These are phyloP conservation scores for Menura novaehollandiae DNA, from an alignment of 2,113 vertebrate species.

Conservation along the genomic window DNA sequence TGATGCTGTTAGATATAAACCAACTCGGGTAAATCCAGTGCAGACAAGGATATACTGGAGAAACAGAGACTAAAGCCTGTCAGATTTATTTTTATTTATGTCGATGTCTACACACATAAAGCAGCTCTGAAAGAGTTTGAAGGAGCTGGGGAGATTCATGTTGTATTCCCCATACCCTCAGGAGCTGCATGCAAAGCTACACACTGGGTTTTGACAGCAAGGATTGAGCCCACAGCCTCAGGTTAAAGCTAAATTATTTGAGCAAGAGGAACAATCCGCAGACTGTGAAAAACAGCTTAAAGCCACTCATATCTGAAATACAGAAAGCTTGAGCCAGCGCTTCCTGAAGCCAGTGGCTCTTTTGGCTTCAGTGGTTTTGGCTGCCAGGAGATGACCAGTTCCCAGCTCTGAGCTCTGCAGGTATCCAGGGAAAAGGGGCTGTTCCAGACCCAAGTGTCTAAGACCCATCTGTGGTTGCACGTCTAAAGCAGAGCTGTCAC, in stretches of 20 bases:
- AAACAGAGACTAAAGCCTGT: conserved; percentile 11
- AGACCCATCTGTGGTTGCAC: accelerated
- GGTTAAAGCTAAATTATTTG: conserved; percentile 61
- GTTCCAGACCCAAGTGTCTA: background rate
- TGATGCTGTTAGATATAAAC: background rate
- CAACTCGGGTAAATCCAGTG: background rate
- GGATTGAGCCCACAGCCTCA: conserved; percentile 54
- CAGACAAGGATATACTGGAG: background rate
- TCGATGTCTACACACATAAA: background rate
- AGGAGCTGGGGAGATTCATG: conserved; percentile 12
- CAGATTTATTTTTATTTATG: conserved; percentile 55
- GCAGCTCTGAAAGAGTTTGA: conserved; percentile 33
- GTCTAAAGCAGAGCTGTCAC: background rate
- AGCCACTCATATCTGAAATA: background rate
- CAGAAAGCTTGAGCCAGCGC: background rate
- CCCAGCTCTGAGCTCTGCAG: background rate
- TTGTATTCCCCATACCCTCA: background rate
- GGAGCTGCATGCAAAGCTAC: conserved; percentile 33
- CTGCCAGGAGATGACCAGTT: background rate
- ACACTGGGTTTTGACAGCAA: conserved; percentile 30
- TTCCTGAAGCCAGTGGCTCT: background rate
- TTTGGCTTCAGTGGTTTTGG: background rate
- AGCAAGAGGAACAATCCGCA: conserved; percentile 28
- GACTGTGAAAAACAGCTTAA: conserved; percentile 20
- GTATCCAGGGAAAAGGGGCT: background rate